Evolutionary conservation across 1,140 invertebrate genomes (phyloP).

Genomic region (Drosophila lowei): DNA sequence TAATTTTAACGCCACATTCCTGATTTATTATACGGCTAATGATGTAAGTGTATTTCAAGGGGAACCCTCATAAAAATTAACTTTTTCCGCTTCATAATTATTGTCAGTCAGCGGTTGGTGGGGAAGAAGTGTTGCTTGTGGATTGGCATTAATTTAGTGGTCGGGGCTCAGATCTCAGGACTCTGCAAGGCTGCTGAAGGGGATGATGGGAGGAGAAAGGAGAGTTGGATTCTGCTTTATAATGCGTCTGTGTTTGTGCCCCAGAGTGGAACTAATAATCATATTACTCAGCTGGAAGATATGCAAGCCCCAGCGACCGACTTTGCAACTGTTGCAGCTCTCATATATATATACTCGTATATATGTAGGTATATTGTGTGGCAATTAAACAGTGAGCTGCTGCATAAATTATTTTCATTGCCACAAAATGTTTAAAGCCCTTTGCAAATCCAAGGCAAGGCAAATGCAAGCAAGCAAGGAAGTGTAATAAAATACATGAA

Average conservation of each 20-base stretch:
- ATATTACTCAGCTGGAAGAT: conserved; percentile 62
- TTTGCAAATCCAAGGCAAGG: conserved; percentile 22
- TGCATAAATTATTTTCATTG: conserved; percentile 53
- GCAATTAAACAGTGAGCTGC: conserved; percentile 52
- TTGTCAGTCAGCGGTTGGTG: not conserved
- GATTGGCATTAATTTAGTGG: conserved; percentile 50
- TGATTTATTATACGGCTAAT: too few species aligned
- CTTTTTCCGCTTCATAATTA: not conserved
- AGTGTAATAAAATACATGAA: conserved; percentile 59
- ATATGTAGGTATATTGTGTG: conserved; percentile 20
- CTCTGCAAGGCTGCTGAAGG: conserved; percentile 6
- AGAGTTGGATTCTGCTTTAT: conserved; percentile 28
- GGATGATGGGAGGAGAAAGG: not conserved
- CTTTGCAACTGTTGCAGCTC: conserved; percentile 45
- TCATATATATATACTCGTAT: not conserved
- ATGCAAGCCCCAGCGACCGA: conserved; percentile 37
- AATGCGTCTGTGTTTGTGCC: conserved; percentile 60
- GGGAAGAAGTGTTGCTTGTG: conserved; percentile 13
- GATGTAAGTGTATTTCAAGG: not conserved
- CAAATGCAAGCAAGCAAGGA: conserved; percentile 22
- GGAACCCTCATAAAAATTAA: not conserved
- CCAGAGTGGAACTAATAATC: conserved; percentile 61
- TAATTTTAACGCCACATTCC: too few species aligned
- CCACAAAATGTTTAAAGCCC: conserved; percentile 47
- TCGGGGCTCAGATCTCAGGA: conserved; percentile 15